These are phyloP conservation scores for Urocynchramus pylzowi DNA, from an alignment of 2,113 vertebrate genomes.

Conservation along the genomic window DNA sequence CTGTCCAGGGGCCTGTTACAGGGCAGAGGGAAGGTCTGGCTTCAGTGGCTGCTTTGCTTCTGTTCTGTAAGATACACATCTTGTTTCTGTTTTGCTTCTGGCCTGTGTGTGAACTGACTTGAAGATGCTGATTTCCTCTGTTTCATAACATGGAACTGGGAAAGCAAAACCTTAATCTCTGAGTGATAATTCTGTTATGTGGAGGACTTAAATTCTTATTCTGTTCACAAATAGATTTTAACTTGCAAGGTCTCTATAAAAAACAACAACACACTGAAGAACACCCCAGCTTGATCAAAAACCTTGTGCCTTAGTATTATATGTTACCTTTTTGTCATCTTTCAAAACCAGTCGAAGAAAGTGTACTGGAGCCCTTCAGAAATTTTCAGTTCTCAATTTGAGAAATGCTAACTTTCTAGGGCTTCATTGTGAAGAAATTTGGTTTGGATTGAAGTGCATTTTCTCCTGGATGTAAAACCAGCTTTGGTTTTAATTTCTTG, in stretches of 20 bases:
- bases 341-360: not conserved
- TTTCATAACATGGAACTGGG: not conserved
- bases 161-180: not conserved
- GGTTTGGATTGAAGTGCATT: not conserved
- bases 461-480: not conserved
- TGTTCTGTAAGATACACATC: not conserved
- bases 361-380: not conserved
- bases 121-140: not conserved
- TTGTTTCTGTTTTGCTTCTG: slow-evolving; percentile 14
- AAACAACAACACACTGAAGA: not conserved
- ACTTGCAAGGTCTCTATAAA: not conserved
- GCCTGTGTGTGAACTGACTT: not conserved
- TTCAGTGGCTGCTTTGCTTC: not conserved
- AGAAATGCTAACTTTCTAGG: not conserved
- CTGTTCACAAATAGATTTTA: not conserved
- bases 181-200: not conserved
- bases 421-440: not conserved
- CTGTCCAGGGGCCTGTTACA: not conserved
- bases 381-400: not conserved
- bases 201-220: not conserved
- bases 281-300: not conserved
- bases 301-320: not conserved
- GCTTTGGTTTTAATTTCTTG: not conserved
- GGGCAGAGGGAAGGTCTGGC: not conserved
- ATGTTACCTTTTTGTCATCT: not conserved